Conservation (phyloP, 2,113 vertebrate species). For the Misgurnus anguillicaudatus region DNA sequence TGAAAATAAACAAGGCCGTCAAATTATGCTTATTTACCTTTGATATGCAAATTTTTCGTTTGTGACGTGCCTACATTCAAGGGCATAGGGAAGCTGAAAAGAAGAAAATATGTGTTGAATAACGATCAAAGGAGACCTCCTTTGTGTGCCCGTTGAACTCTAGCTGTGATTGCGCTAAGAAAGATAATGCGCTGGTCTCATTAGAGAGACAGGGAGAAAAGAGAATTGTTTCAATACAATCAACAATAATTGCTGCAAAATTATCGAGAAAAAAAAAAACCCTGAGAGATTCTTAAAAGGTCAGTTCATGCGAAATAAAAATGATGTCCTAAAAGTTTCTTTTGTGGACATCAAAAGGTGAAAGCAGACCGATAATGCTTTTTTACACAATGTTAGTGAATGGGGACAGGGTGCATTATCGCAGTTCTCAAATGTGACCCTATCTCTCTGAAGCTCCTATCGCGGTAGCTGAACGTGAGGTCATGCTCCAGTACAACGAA, state of each 20-base stretch:
- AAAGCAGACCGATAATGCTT: not conserved
- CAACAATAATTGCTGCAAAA: constrained; percentile 7
- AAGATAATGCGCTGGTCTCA: constrained; percentile 43
- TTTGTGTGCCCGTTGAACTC: constrained; percentile 46
- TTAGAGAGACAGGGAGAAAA: constrained; percentile 21
- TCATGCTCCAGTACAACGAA: not conserved
- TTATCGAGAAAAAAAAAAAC: not conserved
- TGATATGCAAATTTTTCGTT: constrained; percentile 35
- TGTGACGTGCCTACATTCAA: constrained; percentile 40
- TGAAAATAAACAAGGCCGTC: constrained; percentile 19
- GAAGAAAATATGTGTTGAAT: constrained; percentile 50
- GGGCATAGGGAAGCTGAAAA: constrained; percentile 48
- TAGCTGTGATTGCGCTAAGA: constrained; percentile 37
- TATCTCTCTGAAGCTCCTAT: not conserved
- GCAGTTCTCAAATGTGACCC: not conserved
- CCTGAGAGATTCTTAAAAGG: not conserved
- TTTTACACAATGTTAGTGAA: not conserved
- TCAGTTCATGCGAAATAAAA: not conserved
- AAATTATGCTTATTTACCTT: constrained; percentile 48
- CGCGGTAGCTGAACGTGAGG: not conserved
- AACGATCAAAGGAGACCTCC: constrained; percentile 50
- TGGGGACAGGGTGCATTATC: too few relatives aligned
- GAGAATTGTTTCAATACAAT: constrained; percentile 33
- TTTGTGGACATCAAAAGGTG: too few relatives aligned
- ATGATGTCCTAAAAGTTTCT: too few relatives aligned